Evolutionary conservation across 2,888 invertebrate genomes (phyloP), one percentile per base, ranked within the genome.

Genomic region (Sabatieria punctata): DNA sequence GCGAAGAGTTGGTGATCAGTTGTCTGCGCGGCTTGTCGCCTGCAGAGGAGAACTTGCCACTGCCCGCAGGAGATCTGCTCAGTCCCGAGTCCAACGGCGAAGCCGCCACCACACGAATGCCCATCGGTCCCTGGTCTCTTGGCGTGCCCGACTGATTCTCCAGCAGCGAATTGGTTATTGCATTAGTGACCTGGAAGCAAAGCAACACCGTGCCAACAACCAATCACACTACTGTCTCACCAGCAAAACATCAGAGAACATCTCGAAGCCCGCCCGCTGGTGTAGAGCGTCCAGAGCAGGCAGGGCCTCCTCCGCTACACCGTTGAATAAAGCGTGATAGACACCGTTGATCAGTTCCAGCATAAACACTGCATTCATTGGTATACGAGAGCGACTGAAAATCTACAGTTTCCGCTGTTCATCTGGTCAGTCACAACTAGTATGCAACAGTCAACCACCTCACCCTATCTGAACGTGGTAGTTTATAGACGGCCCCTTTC

Each of bases 1-100:
- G 91, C 56, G 93, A 93, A 54, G 95, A 93, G 70, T 93, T 95
- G 27, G 93, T 95, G 55, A 95, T 89, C 80, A 91, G 86, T 8
- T 55, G 53, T 21, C 56, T 41, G 22, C 24, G 15, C 35, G n/a
- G n/a, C n/a, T n/a, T n/a, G n/a, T n/a, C n/a, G n/a, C n/a, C n/a
- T n/a, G n/a, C n/a, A n/a, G n/a, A n/a, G n/a, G n/a, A n/a, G n/a
- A n/a, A n/a, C n/a, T n/a, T n/a, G n/a, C n/a, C n/a, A n/a, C n/a
- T n/a, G n/a, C n/a, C n/a, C n/a, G n/a, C n/a, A n/a, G n/a, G n/a
- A n/a, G n/a, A n/a, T n/a, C n/a, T n/a, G n/a, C n/a, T n/a, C n/a
- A n/a, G n/a, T n/a, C n/a, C n/a, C n/a, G n/a, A 3, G 60, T 56
- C 4, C 63, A 59, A 43, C 82, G 65, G 1, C 27, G 13, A 23